Percentiles rank a stretch among this genome's conserved stretches.
phyloP scores from a whole-genome alignment of 1,140 invertebrate species.

The Scaptomyza montana region DNA sequence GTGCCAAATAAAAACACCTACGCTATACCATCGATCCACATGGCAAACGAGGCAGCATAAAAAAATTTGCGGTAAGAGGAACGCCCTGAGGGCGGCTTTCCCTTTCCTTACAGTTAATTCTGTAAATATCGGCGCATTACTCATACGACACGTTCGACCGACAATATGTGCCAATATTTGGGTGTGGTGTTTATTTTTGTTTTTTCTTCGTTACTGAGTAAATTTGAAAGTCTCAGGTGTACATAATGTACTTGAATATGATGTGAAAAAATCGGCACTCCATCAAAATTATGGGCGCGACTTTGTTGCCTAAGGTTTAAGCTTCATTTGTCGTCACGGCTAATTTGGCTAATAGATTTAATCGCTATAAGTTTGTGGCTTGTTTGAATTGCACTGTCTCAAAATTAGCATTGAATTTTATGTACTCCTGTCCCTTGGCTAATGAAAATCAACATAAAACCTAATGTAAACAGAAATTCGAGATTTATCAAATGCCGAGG shows the following conservation, averaged over 20 bases:
- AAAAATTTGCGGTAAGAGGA: conserved; percentile 15
- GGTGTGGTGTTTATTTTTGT: conserved; percentile 13
- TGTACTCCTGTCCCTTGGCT: background rate
- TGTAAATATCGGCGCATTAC: conserved; percentile 39
- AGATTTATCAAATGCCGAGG: conserved; percentile 58
- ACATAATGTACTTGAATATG: conserved; percentile 19
- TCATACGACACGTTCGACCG: conserved; percentile 45
- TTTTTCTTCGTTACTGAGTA: conserved; percentile 44
- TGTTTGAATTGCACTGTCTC: conserved; percentile 68
- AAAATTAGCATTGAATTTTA: conserved; percentile 75
- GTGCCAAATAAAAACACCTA: background rate
- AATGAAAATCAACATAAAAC: conserved; percentile 5
- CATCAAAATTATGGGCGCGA: conserved; percentile 28
- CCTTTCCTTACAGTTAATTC: conserved; percentile 7
- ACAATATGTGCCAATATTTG: conserved; percentile 10
- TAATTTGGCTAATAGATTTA: conserved; percentile 70
- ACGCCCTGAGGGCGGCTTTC: background rate
- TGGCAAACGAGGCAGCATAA: background rate
- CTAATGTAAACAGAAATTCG: conserved; percentile 60
- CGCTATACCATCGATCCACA: background rate
- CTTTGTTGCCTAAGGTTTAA: conserved; percentile 48
- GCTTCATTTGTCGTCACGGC: conserved; percentile 47
- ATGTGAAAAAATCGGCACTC: conserved; percentile 1
- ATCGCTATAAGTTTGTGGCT: background rate
- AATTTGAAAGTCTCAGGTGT: conserved; percentile 46